Evolutionary conservation across 1,140 invertebrate genomes (phyloP), one percentile per base, ranked within the genome.

Genomic region (Atta cephalotes): DNA sequence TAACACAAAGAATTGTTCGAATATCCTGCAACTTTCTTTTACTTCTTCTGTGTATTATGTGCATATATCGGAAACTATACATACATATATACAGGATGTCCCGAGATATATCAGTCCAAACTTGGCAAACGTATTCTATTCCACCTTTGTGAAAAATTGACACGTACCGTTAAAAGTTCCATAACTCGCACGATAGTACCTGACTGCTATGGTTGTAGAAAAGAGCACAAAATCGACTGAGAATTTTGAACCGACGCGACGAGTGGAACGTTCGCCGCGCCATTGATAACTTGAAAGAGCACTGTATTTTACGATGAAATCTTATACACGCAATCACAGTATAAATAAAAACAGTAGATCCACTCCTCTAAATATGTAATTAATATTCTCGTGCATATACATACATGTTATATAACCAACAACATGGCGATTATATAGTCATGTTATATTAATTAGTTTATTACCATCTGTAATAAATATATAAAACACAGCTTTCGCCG

Each of bases 121-220:
- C 31, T 81, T 39, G 14, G 49, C 49, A 71, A 70, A 49, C 49
- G 49, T 39, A 71, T 58, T 56, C 49, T 21, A 70, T 45, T 70
- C 28, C n/a, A 31, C 12, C 62, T 66, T 79, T 79, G 49, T 53
- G 28, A 70, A 70, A 81, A 81, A 71, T 81, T 39, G 66, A 81
- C 78, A 68, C 21, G 45, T 31, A 39, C 21, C 45, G 63, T 80
- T 66, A 39, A 56, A 49, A 25, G 31, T 70, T 70, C 49, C 63
- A 39, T 53, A 31, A 62, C 28, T 53, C 31, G 65, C 49, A 9
- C 78, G n/a, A 21, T 49, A n/a, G 45, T 49, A 53, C 25, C 31
- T 39, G 70, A 9, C 63, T 18, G 49, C 31, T 16, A 31, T 4
- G 21, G 21, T 16, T 35, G 53, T 25, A 31, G 39, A 66, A 51